Evolutionary conservation across 2,888 invertebrate genomes (phyloP).

Genomic region (Leucozona laternaria): DNA sequence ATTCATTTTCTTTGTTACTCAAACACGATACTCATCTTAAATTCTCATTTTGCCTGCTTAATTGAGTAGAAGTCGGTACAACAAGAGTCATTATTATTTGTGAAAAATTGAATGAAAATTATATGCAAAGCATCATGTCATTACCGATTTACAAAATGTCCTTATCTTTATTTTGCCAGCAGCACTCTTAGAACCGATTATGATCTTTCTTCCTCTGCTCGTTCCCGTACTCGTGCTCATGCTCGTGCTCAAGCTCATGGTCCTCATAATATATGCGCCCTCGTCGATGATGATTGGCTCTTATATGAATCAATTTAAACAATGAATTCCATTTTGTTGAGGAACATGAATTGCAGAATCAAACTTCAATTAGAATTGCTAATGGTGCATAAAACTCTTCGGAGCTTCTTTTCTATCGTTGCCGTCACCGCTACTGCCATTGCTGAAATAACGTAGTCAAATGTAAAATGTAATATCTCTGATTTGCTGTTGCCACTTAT

Average conservation of each 20-base stretch:
- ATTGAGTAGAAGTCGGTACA: background rate
- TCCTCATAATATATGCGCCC: background rate
- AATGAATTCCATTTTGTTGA: conserved; percentile 19
- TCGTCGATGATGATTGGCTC: conserved; percentile 18
- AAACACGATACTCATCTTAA: too few relatives aligned
- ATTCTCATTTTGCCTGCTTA: background rate
- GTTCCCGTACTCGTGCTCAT: too few relatives aligned
- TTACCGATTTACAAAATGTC: conserved; percentile 40
- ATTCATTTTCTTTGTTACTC: too few relatives aligned
- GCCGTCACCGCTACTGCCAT: background rate
- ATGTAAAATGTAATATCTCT: conserved; percentile 17
- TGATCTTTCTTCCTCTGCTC: conserved; percentile 2
- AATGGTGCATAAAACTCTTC: conserved; percentile 50
- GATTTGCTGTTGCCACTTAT: conserved; percentile 32
- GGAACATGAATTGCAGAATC: conserved; percentile 36
- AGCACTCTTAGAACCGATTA: conserved; percentile 40
- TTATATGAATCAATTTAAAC: conserved; percentile 50
- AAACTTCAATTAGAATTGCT: conserved; percentile 64
- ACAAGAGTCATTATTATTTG: conserved; percentile 12
- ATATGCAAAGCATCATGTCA: conserved; percentile 38
- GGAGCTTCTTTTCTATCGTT: background rate
- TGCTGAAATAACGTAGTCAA: conserved; percentile 1
- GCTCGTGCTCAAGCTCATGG: background rate
- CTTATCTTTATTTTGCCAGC: conserved; percentile 41
- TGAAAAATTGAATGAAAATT: conserved; percentile 19